Evolutionary conservation across 2,113 vertebrate genomes (phyloP).

Genomic region (Lepus timidus): DNA sequence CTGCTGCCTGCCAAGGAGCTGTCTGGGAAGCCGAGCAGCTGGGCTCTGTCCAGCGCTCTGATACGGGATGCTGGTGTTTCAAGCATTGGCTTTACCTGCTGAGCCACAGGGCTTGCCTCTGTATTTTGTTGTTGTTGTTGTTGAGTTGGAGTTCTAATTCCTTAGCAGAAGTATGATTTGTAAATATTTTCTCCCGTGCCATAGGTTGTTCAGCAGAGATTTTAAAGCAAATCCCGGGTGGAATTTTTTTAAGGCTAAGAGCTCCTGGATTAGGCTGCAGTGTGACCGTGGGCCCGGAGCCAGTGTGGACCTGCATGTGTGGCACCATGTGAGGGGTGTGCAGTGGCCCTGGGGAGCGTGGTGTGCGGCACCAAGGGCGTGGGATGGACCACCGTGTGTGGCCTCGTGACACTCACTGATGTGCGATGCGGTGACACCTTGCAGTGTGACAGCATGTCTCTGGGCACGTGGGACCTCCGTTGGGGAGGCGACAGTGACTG

Average conservation of each 20-base stretch:
- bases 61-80: too few relatives aligned
- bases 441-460: not conserved
- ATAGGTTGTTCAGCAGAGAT: not conserved
- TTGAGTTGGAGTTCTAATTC: conserved; percentile 30
- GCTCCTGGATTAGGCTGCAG: not conserved
- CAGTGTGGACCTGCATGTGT: not conserved
- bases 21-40: too few relatives aligned
- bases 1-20: too few relatives aligned
- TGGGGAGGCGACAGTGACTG: not conserved
- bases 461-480: not conserved
- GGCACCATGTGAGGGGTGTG: not conserved
- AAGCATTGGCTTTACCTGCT: too few relatives aligned
- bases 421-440: not conserved
- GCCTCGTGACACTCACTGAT: not conserved
- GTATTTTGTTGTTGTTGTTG: not conserved
- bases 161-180: not conserved
- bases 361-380: not conserved
- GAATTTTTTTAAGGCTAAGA: not conserved
- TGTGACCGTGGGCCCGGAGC: not conserved
- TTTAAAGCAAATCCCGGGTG: conserved; percentile 50
- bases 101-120: not conserved
- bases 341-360: not conserved
- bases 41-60: too few relatives aligned
- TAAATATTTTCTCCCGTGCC: conserved; percentile 33
- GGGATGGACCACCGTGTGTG: not conserved